Evolutionary conservation across 2,797 vertebrate species (phyloP), one percentile per base, ranked within the genome.

Genomic region (Xiphorhynchus erythropygius): DNA sequence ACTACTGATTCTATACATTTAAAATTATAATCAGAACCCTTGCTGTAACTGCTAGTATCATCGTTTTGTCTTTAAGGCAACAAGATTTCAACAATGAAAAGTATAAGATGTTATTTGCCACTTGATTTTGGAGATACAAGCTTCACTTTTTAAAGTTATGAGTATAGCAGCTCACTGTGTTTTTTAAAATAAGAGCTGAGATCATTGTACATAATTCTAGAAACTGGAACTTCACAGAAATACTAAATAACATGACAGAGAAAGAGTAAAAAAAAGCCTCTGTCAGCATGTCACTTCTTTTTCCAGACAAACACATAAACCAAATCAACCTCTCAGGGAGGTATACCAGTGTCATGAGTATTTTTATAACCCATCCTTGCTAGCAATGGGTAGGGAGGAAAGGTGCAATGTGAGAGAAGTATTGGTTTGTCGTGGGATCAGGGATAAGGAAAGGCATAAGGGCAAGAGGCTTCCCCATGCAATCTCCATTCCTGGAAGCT

Each of bases 221-320:
- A 93, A 96, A 91, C 71, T 55, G 12, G 11, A 47, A 86, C 84
- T 84, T 88, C 67, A 87, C 47, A 74, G 91, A 93, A 96, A 92
- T 62, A 47, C 9, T 21, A 81, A 68, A 77, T 30, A 83, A 25
- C 44, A 27, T 14, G 50, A 55, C 21, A 33, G 42, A 21, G 50
- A 68, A 23, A 24, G 9, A 24, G 9, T 18, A 3, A 23, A 39
- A 23, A 49, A 49, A 49, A 49, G 8, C 30, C 15, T 87, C n/a
- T 8, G 24, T 73, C 62, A 87, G 15, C 39, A 35, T 42, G 37
- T 3, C 7, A 9, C 28, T 62, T 82, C n/a, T 69, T 84, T 84
- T 87, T 60, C n/a, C 53, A 83, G 53, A 42, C 11, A 42, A 85
- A 90, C 67, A 5, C 16, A 39, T 44, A 33, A 71, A 88, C 5